Percentiles rank a stretch among this genome's conserved stretches.
phyloP scores from a whole-genome alignment of 2,797 vertebrate species.

The Cossypha niveicapilla region DNA sequence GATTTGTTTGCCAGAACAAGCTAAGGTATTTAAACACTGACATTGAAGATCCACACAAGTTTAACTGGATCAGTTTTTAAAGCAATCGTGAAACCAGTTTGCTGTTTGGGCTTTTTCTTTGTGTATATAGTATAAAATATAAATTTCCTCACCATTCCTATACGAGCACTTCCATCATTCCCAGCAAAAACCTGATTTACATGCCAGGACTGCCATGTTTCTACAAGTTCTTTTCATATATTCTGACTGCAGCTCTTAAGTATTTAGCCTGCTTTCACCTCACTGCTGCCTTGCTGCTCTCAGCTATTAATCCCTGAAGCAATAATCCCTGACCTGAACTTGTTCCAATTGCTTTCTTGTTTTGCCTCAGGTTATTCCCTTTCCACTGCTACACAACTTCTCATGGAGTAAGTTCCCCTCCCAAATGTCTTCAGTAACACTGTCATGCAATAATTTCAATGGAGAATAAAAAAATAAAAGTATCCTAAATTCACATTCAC shows the following conservation, averaged over 20 bases:
- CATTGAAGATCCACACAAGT: not conserved
- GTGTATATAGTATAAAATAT: not conserved
- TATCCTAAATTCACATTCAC: not conserved
- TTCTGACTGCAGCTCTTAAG: not conserved
- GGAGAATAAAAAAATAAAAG: not conserved
- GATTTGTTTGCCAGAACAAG: not conserved
- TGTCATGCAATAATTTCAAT: not conserved
- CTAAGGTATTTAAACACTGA: not conserved
- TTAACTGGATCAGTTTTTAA: not conserved
- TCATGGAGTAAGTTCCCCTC: not conserved
- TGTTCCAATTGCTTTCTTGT: not conserved
- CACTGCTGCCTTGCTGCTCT: not conserved
- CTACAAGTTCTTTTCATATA: not conserved
- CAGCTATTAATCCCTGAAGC: not conserved
- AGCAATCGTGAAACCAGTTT: not conserved
- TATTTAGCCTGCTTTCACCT: constrained; percentile 34
- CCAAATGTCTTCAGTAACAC: not conserved
- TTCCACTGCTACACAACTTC: not conserved
- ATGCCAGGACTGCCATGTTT: not conserved
- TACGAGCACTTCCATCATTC: not conserved
- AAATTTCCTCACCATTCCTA: not conserved
- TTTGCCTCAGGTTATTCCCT: constrained; percentile 43
- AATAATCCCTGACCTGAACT: constrained; percentile 22
- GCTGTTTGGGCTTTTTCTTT: not conserved
- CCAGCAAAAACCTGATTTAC: not conserved